phyloP scores from a whole-genome alignment of 2,113 vertebrate genomes.

The Cisticola juncidis region DNA sequence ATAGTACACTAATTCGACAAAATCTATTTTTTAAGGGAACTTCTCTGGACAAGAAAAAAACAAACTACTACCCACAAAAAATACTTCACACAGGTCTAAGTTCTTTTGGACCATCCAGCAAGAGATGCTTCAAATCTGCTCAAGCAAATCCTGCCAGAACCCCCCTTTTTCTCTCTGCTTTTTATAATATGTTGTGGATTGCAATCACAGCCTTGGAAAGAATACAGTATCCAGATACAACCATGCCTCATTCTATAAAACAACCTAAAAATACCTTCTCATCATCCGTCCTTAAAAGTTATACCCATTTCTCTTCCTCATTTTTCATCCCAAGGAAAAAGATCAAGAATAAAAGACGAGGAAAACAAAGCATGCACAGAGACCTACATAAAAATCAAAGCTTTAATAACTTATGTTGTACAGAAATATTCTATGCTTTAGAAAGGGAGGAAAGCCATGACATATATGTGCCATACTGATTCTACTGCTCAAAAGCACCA shows the following conservation, averaged over 20 bases:
- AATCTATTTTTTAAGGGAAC: not conserved
- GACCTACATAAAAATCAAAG: not conserved
- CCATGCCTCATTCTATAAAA: not conserved
- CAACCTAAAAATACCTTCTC: not conserved
- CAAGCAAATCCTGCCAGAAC: not conserved
- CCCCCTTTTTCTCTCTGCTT: not conserved
- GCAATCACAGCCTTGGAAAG: not conserved
- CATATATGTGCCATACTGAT: not conserved
- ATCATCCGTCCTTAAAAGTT: not conserved
- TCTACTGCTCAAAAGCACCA: not conserved
- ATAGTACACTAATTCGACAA: not conserved
- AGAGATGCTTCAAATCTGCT: not conserved
- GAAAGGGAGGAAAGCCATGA: not conserved
- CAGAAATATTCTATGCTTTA: not conserved
- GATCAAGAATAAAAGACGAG: not conserved
- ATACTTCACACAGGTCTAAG: not conserved
- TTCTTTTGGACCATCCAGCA: not conserved
- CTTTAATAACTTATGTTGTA: not conserved
- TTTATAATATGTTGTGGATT: not conserved
- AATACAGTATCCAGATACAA: not conserved
- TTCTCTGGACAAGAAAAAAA: not conserved
- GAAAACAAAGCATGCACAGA: not conserved
- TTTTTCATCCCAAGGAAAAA: not conserved
- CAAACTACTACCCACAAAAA: not conserved
- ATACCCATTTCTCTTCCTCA: not conserved